A percentile compares a stretch with the other conserved stretches of the same genome.
These are phyloP conservation scores for Diadema setosum DNA, from an alignment of 35 echinoderm and acorn worm genomes.

Conservation along the genomic window DNA sequence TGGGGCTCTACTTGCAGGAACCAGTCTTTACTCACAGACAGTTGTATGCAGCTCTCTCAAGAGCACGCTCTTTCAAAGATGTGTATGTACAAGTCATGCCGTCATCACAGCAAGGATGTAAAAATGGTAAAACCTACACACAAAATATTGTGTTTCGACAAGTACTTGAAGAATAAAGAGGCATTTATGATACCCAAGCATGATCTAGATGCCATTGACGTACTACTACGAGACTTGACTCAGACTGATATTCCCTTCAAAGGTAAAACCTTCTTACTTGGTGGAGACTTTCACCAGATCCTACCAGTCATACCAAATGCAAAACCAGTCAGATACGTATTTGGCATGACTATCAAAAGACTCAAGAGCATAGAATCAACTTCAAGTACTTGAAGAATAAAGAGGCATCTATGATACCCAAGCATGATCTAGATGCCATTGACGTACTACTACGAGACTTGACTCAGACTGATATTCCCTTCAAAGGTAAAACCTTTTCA, in stretches of 20 bases:
- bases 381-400: background rate
- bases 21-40: conserved; percentile 41
- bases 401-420: background rate
- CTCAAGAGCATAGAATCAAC: no score
- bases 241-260: conserved; percentile 11
- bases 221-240: background rate
- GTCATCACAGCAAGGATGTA: background rate
- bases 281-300: conserved; percentile 17
- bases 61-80: conserved; percentile 5
- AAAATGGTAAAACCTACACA: background rate
- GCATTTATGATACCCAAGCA: background rate
- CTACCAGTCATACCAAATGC: background rate
- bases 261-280: background rate
- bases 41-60: conserved; percentile 37
- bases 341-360: no score
- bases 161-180: background rate
- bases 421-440: background rate
- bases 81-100: background rate
- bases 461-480: background rate
- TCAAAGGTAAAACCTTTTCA: background rate
- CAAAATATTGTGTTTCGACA: background rate
- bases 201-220: background rate
- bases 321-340: background rate
- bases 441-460: background rate
- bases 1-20: conserved; percentile 9